Conservation (phyloP, 2,797 vertebrate species). For the Rhinophrynus dorsalis region DNA sequence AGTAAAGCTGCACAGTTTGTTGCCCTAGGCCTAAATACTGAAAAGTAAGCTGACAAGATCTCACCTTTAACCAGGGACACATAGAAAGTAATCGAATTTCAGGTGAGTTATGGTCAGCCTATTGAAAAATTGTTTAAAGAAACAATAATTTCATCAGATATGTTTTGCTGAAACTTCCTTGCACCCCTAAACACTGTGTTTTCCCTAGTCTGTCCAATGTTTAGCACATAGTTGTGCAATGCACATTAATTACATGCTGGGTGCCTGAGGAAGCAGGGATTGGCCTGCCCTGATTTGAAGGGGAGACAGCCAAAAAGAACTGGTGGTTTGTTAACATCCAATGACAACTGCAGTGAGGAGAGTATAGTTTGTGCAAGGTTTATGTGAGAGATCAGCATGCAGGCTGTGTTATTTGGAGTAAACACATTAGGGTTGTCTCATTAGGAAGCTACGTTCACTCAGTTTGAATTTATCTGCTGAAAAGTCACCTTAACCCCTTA, state of each 20-base stretch:
- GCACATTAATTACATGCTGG: slow-evolving; percentile 37
- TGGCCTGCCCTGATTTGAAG: slow-evolving; percentile 25
- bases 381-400: slow-evolving; percentile 38
- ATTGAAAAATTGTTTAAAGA: too few relatives aligned
- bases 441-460: slow-evolving; percentile 5
- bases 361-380: slow-evolving; percentile 32
- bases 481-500: slow-evolving; percentile 11
- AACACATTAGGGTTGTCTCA: slow-evolving; percentile 22
- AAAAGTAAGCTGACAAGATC: too few relatives aligned
- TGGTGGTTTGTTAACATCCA: slow-evolving; percentile 38
- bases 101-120: too few relatives aligned
- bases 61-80: too few relatives aligned
- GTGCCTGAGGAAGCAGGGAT: slow-evolving; percentile 6
- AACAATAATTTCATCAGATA: too few relatives aligned
- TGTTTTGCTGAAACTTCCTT: slow-evolving; percentile 9
- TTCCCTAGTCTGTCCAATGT: slow-evolving; percentile 8
- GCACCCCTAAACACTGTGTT: slow-evolving; percentile 15
- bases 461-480: not conserved
- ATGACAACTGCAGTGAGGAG: slow-evolving; percentile 21
- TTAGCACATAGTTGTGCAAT: slow-evolving; percentile 21
- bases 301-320: slow-evolving; percentile 43
- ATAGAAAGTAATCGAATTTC: too few relatives aligned
- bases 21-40: too few relatives aligned
- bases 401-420: slow-evolving; percentile 40
- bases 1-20: too few relatives aligned